These are phyloP conservation scores for Prietella phreatophila DNA, from an alignment of 2,113 vertebrate species.

Conservation along the genomic window DNA sequence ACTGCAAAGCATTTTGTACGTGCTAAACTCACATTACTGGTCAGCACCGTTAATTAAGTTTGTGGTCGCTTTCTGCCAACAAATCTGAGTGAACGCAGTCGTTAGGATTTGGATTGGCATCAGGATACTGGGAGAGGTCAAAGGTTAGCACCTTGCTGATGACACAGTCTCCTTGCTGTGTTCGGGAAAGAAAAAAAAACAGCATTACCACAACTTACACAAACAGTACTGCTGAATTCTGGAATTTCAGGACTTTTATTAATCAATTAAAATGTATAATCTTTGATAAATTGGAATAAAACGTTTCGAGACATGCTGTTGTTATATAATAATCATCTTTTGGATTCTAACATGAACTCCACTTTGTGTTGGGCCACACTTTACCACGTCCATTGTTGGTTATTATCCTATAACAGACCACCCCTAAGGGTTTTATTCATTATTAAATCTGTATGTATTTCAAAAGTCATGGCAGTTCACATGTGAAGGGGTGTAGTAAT, in stretches of 20 bases:
- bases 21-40: background rate
- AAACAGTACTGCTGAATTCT: background rate
- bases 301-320: background rate
- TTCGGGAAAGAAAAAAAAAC: background rate
- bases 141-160: constrained; percentile 83
- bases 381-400: background rate
- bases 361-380: background rate
- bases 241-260: background rate
- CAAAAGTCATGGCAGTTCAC: background rate
- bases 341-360: background rate
- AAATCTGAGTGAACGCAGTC: constrained; percentile 2
- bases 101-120: constrained; percentile 76
- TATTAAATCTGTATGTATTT: background rate
- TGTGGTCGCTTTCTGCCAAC: background rate
- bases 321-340: background rate
- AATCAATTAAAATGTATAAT: background rate
- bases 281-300: background rate
- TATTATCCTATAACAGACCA: background rate
- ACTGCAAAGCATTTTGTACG: constrained; percentile 14
- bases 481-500: background rate
- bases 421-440: background rate
- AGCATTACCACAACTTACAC: background rate
- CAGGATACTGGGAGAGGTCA: constrained; percentile 79
- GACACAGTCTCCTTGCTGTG: constrained; percentile 78
- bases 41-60: background rate